Evolutionary conservation across 1,140 invertebrate species (phyloP).

Genomic region (Sminthurinus signatus): DNA sequence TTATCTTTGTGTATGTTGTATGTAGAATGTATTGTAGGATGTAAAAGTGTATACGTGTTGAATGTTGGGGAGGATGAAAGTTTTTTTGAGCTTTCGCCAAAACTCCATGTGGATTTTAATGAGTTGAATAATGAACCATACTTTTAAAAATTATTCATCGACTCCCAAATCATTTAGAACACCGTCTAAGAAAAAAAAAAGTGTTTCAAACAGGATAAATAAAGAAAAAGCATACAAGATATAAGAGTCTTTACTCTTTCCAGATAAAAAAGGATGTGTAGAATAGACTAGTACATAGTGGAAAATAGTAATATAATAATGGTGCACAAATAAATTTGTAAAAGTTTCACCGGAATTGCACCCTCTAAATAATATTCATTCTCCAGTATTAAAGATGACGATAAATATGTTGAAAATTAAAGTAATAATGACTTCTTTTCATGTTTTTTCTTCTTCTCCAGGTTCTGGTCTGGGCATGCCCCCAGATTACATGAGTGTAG

Average conservation of each 20-base stretch:
- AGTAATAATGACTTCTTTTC: conserved; percentile 14
- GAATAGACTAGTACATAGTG: background rate
- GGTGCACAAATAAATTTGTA: no score
- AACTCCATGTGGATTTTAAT: conserved; percentile 31
- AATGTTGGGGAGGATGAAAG: no score
- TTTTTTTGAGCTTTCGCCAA: conserved; percentile 14
- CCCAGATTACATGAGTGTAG: conserved; percentile 61
- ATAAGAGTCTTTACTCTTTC: background rate
- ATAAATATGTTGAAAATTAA: background rate
- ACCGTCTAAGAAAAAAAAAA: no score
- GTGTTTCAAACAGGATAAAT: no score
- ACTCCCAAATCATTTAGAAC: conserved; percentile 14
- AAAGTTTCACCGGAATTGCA: background rate
- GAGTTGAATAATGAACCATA: conserved; percentile 36
- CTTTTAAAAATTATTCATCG: conserved; percentile 21
- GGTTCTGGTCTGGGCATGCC: conserved; percentile 56
- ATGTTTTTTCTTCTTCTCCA: conserved; percentile 32
- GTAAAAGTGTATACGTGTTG: no score
- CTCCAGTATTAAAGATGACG: no score
- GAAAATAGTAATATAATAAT: no score
- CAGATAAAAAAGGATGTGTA: no score
- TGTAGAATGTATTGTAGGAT: no score
- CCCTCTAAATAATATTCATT: no score
- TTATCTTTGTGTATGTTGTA: no score
- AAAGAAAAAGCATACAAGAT: background rate